Percentiles rank a stretch among this genome's conserved stretches.
Conservation (phyloP, 1,140 invertebrate genomes). For the Danaus melanippus region DNA sequence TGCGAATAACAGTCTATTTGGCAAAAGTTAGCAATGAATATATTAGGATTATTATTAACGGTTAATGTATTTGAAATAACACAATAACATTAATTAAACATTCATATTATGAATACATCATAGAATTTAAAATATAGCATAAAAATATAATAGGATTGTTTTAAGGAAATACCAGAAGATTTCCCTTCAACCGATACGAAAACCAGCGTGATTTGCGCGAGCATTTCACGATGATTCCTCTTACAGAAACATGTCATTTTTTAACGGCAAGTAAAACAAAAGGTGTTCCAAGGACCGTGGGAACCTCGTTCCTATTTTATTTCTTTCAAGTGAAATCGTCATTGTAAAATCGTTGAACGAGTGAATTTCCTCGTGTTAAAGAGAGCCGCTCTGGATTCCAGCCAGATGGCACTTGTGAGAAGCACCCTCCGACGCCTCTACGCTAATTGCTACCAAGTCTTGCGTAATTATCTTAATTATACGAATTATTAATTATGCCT, state of each 20-base stretch:
- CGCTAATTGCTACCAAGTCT: slow-evolving; percentile 63
- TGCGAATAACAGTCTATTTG: not conserved
- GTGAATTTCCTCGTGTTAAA: slow-evolving; percentile 28
- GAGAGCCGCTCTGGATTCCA: slow-evolving; percentile 45
- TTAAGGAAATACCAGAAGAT: too few species aligned
- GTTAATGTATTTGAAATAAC: slow-evolving; percentile 2
- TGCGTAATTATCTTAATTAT: slow-evolving; percentile 62
- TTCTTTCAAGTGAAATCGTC: slow-evolving; percentile 24
- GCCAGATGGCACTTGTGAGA: slow-evolving; percentile 55
- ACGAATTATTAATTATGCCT: slow-evolving; percentile 54
- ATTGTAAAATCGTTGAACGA: slow-evolving; percentile 29
- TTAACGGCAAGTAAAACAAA: slow-evolving; percentile 17
- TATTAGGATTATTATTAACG: not conserved
- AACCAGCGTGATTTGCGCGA: too few species aligned
- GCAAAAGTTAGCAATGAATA: not conserved
- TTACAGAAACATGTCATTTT: slow-evolving; percentile 5
- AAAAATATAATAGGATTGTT: too few species aligned
- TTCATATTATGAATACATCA: slow-evolving; percentile 5
- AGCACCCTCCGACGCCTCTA: slow-evolving; percentile 47
- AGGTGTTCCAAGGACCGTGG: slow-evolving; percentile 20
- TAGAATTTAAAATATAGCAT: not conserved
- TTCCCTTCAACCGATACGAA: too few species aligned
- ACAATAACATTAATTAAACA: not conserved
- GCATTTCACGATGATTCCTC: too few species aligned
- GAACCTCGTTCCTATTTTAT: slow-evolving; percentile 27